Evolutionary conservation across 2,797 vertebrate genomes (phyloP), one percentile per base, ranked within the genome.

Genomic region (Oreortyx pictus): DNA sequence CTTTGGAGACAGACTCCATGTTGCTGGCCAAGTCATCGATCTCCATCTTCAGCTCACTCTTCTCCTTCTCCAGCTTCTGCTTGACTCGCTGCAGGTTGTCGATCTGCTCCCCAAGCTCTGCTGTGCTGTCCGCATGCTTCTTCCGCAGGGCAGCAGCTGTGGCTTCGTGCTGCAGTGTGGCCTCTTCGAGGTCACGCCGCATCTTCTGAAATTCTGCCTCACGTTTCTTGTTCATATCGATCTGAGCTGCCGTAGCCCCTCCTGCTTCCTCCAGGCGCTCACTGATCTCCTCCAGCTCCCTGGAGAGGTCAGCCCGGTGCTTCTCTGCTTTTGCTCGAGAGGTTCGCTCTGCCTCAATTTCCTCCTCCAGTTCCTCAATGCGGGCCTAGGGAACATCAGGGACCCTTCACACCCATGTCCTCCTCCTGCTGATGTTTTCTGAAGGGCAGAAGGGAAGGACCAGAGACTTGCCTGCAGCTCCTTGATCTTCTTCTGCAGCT

Each of bases 61-160:
- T 79, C 60, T 98, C 97, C 59, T 98, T 98, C 93, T 98, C 98
- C 86, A 98, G 95, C 89, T 98, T 98, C 88, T 98, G 98, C 83
- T 52, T 52, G 15, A 52, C 50, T 52, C 49, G 49, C 9, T 52
- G 49, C 49, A 52, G 49, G 49, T 52, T 52, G 49, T 52, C 49
- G 14, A 52, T 52, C 49, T 52, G 49, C 49, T 52, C 49, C 49
- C 49, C 49, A 52, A 52, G 49, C 49, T 52, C 49, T 25, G 49
- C 49, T 52, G 49, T 52, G 49, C 49, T 52, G 49, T 52, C 49
- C 49, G 49, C 49, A 52, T 52, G 49, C 49, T 52, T 52, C 49
- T 98, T 60, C 57, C 57, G 57, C 33, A 60, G 57, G 33, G 57
- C 14, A 2, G 54, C 25, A 78, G 98, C 98, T 94, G 98, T 98